Conservation (phyloP, 2,113 vertebrate genomes). For the Hyaena hyaena region DNA sequence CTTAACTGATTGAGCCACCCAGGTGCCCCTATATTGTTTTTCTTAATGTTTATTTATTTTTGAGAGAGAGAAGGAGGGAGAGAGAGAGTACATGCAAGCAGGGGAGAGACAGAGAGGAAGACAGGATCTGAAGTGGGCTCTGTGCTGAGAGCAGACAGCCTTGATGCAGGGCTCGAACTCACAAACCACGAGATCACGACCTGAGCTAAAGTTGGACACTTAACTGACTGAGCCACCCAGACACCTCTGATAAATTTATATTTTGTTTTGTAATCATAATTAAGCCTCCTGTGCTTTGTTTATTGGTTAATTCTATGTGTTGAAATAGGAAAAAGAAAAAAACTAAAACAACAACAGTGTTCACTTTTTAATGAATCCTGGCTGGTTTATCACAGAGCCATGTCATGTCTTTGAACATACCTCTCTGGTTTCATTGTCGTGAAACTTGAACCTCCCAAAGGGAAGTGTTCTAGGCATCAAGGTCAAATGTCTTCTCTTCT, state of each 20-base stretch:
- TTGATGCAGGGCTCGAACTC: too few species aligned
- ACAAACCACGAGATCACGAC: too few species aligned
- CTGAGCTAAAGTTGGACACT: too few species aligned
- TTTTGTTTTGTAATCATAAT: background rate
- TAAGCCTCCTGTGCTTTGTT: background rate
- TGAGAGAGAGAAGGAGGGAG: too few species aligned
- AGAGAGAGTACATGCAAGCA: too few species aligned
- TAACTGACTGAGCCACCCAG: too few species aligned
- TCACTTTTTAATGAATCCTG: background rate
- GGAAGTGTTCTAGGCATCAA: background rate
- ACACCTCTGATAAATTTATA: background rate
- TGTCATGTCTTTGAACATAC: background rate
- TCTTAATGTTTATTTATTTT: too few species aligned
- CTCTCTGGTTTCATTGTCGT: background rate
- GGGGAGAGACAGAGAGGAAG: too few species aligned
- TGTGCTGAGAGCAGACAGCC: too few species aligned
- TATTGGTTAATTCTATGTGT: background rate
- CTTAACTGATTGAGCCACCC: too few species aligned
- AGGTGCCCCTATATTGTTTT: background rate
- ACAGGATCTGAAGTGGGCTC: too few species aligned
- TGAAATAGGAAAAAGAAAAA: background rate
- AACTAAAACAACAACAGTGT: background rate
- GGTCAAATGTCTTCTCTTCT: background rate
- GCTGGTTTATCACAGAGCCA: background rate
- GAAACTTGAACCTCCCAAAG: background rate